A percentile compares a stretch with the other conserved stretches of the same genome.
Conservation (phyloP, 1,140 invertebrate species). For the Steinernema khuongi region DNA sequence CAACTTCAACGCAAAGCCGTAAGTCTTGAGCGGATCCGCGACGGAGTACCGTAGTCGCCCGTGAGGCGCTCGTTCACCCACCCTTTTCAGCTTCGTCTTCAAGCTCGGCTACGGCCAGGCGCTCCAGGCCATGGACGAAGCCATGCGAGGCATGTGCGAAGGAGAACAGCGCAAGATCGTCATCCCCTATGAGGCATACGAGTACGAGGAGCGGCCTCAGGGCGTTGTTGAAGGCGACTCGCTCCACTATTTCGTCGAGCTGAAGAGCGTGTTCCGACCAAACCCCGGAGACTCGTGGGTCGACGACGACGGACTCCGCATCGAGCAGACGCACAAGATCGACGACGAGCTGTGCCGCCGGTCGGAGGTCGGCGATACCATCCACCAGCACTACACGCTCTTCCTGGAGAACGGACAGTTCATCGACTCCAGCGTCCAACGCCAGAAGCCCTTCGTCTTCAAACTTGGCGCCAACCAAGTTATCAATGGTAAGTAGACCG, state of each 20-base stretch:
- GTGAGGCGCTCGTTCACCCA: background rate
- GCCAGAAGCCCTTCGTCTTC: slow-evolving; percentile 62
- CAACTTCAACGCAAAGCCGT: slow-evolving; percentile 41
- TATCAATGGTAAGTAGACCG: slow-evolving; percentile 59
- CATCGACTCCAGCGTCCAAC: slow-evolving; percentile 62
- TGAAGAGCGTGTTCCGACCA: slow-evolving; percentile 55
- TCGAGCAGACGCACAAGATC: slow-evolving; percentile 39
- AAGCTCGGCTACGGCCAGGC: slow-evolving; percentile 50
- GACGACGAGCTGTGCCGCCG: slow-evolving; percentile 39
- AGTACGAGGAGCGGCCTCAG: slow-evolving; percentile 42
- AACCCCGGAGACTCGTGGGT: slow-evolving; percentile 51
- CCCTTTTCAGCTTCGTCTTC: slow-evolving; percentile 45
- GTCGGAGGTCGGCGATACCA: slow-evolving; percentile 40
- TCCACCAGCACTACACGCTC: slow-evolving; percentile 55
- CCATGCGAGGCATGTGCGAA: slow-evolving; percentile 44
- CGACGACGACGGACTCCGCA: slow-evolving; percentile 45
- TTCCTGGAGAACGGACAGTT: slow-evolving; percentile 61
- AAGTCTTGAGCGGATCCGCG: no score
- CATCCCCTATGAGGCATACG: slow-evolving; percentile 29
- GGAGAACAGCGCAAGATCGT: slow-evolving; percentile 51
- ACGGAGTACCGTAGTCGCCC: no score
- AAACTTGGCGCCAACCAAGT: slow-evolving; percentile 63
- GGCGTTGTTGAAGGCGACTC: slow-evolving; percentile 33
- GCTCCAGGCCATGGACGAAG: slow-evolving; percentile 54
- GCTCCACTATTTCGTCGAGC: slow-evolving; percentile 50